A percentile compares a stretch with the other conserved stretches of the same genome.
phyloP scores from a whole-genome alignment of 2,888 invertebrate genomes.

The Drosophila formosana region DNA sequence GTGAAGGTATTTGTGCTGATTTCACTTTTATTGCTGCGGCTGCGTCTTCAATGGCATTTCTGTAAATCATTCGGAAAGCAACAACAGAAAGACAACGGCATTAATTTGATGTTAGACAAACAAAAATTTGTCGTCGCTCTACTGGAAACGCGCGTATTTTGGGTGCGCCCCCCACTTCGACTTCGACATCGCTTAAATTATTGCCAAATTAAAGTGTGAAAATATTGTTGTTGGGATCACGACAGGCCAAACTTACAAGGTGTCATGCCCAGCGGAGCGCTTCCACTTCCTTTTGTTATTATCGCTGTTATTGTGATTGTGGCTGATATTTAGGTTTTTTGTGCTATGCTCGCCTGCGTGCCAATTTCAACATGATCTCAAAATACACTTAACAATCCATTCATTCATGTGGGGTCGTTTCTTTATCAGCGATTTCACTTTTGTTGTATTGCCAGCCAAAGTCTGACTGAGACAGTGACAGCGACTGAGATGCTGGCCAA shows the following conservation, averaged over 20 bases:
- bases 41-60: conserved; percentile 73
- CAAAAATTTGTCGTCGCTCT: conserved; percentile 27
- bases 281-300: conserved; percentile 35
- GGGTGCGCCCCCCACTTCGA: conserved; percentile 55
- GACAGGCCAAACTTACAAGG: conserved; percentile 32
- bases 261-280: conserved; percentile 61
- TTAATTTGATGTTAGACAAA: conserved; percentile 53
- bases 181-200: conserved; percentile 32
- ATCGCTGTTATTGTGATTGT: conserved; percentile 4
- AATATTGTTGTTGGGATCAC: conserved; percentile 11
- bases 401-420: conserved; percentile 40
- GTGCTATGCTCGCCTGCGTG: conserved; percentile 37
- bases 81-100: conserved; percentile 36
- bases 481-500: conserved; percentile 24
- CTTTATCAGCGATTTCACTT: conserved; percentile 77
- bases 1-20: conserved; percentile 58
- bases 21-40: conserved; percentile 75
- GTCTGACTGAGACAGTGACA: neutral
- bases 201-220: conserved; percentile 57
- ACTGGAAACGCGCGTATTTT: conserved; percentile 31
- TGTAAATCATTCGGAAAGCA: conserved; percentile 58
- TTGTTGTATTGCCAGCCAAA: conserved; percentile 19
- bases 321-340: conserved; percentile 3
- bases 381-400: conserved; percentile 31
- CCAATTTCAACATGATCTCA: conserved; percentile 36